Base-by-base conservation (phyloP, 2,888 invertebrate genomes). In the Eupelmus urozonus region DNA sequence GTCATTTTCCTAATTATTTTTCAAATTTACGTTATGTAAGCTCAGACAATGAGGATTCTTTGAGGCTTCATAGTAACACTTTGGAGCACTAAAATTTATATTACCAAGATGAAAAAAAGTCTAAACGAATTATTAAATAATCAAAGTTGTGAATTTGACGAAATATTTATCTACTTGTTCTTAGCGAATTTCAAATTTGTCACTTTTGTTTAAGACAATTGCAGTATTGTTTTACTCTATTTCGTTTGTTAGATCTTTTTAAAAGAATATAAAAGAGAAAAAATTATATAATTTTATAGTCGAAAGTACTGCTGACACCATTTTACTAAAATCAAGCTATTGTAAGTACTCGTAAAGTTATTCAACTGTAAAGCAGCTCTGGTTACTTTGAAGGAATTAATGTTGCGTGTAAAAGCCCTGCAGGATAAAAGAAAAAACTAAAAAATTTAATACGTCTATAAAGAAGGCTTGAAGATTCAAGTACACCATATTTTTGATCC, bases 311-410 rank as follows among this genome's bases (percentile, higher is more conserved):
- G 23, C 71, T 62, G 53, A 53, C 71, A 72, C 62, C 25, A 62
- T 72, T 72, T 72, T 45, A 71, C 29, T 45, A 71, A 62, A 72
- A 72, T 72, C 72, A 62, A 53, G 62, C 72, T 72, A 72, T 72
- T 72, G 40, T 60, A 20, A 62, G 25, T 23, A 23, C 9, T 72
- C 72, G 72, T 72, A 72, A 72, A 72, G 62, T 62, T 62, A 53
- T 72, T 72, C 72, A 62, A 62, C 71, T 71, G 62, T 62, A 71
- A 40, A 71, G 51, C 34, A 29, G 18, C 29, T n/a, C 71, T 62
- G 60, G 71, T 51, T 71, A 51, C 9, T 23, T 18, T 20, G 27
- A 25, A 53, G 40, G 53, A 62, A 62, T 72, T 72, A 62, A 62
- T 72, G 53, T 53, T 51, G 40, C 72, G 53, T 72, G 18, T 42